Evolutionary conservation across 23 tunicate species (phyloP).

Genomic region (Halocynthia roretzi): DNA sequence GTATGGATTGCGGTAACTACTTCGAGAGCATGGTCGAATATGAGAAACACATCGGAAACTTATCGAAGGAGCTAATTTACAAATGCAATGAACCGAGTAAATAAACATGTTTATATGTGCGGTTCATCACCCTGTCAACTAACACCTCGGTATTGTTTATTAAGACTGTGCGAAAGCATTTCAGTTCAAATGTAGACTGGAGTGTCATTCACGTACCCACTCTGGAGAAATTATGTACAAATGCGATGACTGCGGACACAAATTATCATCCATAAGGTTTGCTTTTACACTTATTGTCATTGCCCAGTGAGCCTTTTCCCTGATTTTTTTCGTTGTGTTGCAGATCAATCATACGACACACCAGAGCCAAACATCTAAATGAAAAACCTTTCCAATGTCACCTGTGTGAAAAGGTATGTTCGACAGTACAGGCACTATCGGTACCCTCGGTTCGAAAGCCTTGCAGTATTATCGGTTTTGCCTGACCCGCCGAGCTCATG

Average conservation of each 20-base stretch:
- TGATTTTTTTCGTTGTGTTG: too few species aligned
- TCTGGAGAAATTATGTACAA: constrained; percentile 17
- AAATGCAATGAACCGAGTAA: constrained; percentile 4
- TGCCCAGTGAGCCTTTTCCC: too few species aligned
- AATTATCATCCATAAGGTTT: constrained; percentile 6
- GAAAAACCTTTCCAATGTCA: constrained; percentile 22
- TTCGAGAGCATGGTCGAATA: constrained; percentile 31
- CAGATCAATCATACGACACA: constrained; percentile 24
- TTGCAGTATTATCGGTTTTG: too few species aligned
- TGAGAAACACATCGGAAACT: constrained; percentile 33
- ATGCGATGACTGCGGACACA: constrained; percentile 28
- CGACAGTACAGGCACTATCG: too few species aligned
- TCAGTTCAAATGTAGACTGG: constrained; percentile 32
- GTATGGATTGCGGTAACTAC: constrained; percentile 39
- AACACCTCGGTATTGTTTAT: neutral
- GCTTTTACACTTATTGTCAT: too few species aligned
- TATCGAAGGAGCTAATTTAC: constrained; percentile 13
- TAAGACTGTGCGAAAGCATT: constrained; percentile 16
- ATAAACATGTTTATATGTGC: too few species aligned
- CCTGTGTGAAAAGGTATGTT: constrained; percentile 8
- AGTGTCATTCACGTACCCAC: constrained; percentile 31
- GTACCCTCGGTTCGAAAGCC: too few species aligned
- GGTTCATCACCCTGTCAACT: too few species aligned
- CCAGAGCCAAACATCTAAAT: constrained; percentile 25
- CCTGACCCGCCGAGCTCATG: too few species aligned